Percentiles rank a stretch among this genome's conserved stretches.
These are phyloP conservation scores for Bucco capensis DNA, from an alignment of 2,113 vertebrate genomes.

Conservation along the genomic window DNA sequence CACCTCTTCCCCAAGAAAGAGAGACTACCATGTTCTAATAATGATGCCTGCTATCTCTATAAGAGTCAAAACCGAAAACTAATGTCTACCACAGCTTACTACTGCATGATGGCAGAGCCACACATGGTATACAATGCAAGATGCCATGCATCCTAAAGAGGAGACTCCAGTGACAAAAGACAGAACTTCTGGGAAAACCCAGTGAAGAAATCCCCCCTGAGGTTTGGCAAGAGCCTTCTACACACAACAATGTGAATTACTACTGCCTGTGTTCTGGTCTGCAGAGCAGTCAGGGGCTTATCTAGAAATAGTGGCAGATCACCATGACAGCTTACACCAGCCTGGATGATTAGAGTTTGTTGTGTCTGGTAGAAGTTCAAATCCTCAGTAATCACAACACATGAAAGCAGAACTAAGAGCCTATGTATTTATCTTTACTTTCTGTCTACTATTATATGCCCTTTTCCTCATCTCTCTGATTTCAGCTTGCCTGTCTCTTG, in stretches of 20 bases:
- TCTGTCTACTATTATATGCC: neutral
- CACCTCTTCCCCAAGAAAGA: neutral
- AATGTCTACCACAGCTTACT: neutral
- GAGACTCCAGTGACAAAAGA: neutral
- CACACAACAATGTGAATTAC: neutral
- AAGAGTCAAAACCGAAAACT: neutral
- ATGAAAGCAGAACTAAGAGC: neutral
- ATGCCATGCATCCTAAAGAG: neutral
- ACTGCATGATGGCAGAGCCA: neutral
- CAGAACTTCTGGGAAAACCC: neutral
- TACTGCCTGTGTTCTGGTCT: neutral
- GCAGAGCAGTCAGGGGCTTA: accelerated
- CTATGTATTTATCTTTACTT: neutral
- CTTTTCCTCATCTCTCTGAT: neutral
- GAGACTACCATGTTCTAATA: neutral
- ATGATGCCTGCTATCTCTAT: neutral
- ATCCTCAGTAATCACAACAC: neutral
- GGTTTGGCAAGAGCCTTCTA: neutral
- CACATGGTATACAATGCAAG: neutral
- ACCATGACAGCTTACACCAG: neutral
- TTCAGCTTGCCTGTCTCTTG: neutral
- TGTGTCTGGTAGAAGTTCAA: neutral
- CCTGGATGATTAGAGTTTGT: neutral
- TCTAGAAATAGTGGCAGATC: neutral
- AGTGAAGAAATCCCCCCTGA: neutral